Evolutionary conservation across 1,140 invertebrate species (phyloP).

Genomic region (Physella acuta): DNA sequence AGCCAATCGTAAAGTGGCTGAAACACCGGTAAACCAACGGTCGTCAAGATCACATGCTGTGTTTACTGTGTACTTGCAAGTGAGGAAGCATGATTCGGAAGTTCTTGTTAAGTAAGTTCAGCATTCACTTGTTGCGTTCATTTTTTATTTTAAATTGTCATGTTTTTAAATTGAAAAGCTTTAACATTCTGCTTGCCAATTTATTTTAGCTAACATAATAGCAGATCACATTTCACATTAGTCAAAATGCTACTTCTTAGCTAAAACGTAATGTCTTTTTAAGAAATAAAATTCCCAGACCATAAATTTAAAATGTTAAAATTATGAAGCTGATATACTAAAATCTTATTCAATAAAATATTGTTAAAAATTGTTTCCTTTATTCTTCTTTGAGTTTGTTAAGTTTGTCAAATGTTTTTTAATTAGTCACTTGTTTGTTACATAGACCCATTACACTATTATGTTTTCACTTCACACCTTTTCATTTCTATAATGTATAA

Average conservation of each 20-base stretch:
- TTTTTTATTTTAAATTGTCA: not conserved
- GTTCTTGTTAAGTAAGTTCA: conserved; percentile 54
- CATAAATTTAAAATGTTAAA: too few species aligned
- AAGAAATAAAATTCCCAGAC: too few species aligned
- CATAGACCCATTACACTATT: not conserved
- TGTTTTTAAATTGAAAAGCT: not conserved
- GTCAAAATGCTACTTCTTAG: too few species aligned
- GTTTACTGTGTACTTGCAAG: conserved; percentile 67
- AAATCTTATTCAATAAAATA: too few species aligned
- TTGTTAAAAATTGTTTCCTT: not conserved
- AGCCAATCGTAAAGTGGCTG: conserved; percentile 67
- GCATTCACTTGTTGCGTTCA: not conserved
- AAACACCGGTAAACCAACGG: conserved; percentile 55
- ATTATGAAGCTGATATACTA: too few species aligned
- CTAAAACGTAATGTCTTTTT: too few species aligned
- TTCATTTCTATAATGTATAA: not conserved
- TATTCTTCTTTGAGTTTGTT: not conserved
- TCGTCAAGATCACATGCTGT: conserved; percentile 73
- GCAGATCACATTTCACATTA: too few species aligned
- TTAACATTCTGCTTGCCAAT: too few species aligned
- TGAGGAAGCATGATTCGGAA: conserved; percentile 60
- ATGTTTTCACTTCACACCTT: not conserved
- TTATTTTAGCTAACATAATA: too few species aligned
- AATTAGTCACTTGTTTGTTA: not conserved
- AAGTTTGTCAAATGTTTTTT: not conserved